Conservation (phyloP, 2,797 vertebrate genomes). For the Gymnocypris eckloni region DNA sequence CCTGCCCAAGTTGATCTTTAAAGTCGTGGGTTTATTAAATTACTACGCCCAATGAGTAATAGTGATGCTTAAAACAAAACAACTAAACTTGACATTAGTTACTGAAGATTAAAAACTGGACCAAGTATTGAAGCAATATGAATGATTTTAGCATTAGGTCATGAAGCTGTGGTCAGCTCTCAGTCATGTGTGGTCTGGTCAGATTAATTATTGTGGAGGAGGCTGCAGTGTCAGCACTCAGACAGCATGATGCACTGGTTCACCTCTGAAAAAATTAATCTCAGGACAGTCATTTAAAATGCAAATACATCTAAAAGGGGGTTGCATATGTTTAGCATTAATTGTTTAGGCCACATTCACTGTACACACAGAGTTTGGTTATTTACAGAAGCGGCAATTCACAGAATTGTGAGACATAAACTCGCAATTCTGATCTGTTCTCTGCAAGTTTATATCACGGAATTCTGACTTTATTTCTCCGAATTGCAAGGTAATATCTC, state of each 20-base stretch:
- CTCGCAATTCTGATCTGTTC: no score
- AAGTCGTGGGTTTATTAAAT: neutral
- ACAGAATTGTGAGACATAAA: no score
- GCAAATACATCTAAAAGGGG: no score
- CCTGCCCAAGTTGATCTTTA: neutral
- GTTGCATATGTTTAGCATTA: neutral
- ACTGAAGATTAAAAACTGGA: neutral
- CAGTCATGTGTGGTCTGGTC: conserved; percentile 4
- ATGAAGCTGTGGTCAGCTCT: neutral
- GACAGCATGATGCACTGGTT: conserved; percentile 65
- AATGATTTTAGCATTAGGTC: neutral
- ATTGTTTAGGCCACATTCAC: neutral
- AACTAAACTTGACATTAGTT: neutral
- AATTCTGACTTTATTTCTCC: no score
- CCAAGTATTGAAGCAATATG: neutral
- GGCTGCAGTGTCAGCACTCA: conserved; percentile 60
- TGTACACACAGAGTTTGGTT: neutral
- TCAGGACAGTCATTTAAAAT: neutral
- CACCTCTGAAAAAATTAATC: conserved; percentile 60
- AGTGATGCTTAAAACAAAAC: neutral
- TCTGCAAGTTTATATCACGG: no score
- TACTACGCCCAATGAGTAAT: neutral
- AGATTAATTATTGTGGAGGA: conserved; percentile 71
- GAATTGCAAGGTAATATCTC: no score
- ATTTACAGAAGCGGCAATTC: neutral